These are phyloP conservation scores for Zoanthus sociatus DNA, from an alignment of 92 coral and sea anemone species.

Conservation along the genomic window DNA sequence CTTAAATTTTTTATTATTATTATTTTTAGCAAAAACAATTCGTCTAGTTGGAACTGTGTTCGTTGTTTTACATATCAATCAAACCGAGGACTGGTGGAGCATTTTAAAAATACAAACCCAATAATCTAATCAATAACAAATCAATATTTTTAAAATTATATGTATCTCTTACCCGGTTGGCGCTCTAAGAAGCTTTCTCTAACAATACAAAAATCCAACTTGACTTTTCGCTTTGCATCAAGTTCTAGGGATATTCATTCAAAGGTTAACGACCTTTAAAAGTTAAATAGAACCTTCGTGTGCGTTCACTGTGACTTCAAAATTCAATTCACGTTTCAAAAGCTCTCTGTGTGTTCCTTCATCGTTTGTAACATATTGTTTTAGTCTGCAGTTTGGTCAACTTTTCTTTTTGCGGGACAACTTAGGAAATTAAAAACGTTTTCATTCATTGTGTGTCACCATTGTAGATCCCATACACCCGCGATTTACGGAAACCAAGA, in stretches of 20 bases:
- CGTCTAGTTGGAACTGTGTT: too few species aligned
- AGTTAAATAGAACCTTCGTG: background rate
- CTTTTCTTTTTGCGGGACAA: background rate
- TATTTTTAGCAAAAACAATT: too few species aligned
- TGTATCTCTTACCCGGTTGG: background rate
- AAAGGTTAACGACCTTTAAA: background rate
- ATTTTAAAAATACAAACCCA: too few species aligned
- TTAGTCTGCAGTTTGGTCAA: background rate
- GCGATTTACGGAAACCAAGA: constrained; percentile 8
- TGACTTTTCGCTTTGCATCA: background rate
- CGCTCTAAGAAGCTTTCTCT: background rate
- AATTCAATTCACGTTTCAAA: background rate
- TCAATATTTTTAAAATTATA: too few species aligned
- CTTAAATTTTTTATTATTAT: too few species aligned
- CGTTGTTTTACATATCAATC: too few species aligned
- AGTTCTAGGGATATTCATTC: background rate
- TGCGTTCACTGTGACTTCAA: background rate
- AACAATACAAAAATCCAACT: background rate
- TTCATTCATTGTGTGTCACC: background rate
- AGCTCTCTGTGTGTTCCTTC: background rate
- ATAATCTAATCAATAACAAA: too few species aligned
- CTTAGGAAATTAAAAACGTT: background rate
- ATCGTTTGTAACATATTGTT: background rate
- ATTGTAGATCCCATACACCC: background rate
- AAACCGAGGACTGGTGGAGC: too few species aligned